A percentile compares a stretch with the other conserved stretches of the same genome.
phyloP scores from a whole-genome alignment of 2,888 invertebrate genomes.

The Mythimna loreyi region DNA sequence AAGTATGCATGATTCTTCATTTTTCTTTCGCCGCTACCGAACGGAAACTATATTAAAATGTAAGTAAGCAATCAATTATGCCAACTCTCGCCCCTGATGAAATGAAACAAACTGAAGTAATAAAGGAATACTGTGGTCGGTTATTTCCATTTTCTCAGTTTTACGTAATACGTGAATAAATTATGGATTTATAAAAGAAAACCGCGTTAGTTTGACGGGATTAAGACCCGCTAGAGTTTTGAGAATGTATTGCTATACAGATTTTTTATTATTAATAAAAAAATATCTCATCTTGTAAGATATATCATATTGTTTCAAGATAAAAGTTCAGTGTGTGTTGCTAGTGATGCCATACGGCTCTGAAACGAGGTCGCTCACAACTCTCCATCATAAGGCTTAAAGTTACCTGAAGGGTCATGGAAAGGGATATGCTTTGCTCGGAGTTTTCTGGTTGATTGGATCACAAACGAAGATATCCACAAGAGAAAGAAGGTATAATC shows the following conservation, averaged over 20 bases:
- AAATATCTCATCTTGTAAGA: too few relatives aligned
- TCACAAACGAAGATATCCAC: too few relatives aligned
- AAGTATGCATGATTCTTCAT: slow-evolving; percentile 21
- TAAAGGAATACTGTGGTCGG: slow-evolving; percentile 13
- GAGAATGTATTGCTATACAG: background rate
- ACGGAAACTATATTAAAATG: slow-evolving; percentile 34
- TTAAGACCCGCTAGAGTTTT: background rate
- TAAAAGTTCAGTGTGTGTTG: too few relatives aligned
- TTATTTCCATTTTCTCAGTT: background rate
- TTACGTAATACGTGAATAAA: slow-evolving; percentile 14
- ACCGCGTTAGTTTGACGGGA: background rate
- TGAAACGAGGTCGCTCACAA: too few relatives aligned
- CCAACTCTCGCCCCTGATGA: slow-evolving; percentile 12
- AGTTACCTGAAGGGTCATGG: too few relatives aligned
- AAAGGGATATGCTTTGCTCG: too few relatives aligned
- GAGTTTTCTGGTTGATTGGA: too few relatives aligned
- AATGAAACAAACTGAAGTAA: slow-evolving; percentile 32
- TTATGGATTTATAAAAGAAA: slow-evolving; percentile 14
- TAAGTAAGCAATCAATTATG: slow-evolving; percentile 39
- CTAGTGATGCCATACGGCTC: too few relatives aligned
- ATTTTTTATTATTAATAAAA: background rate
- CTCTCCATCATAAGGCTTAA: too few relatives aligned
- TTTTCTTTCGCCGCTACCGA: background rate
- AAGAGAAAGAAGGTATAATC: too few relatives aligned
- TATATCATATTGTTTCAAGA: too few relatives aligned